Base-by-base conservation (phyloP, 2,888 invertebrate genomes). In the Phengaris arion region DNA sequence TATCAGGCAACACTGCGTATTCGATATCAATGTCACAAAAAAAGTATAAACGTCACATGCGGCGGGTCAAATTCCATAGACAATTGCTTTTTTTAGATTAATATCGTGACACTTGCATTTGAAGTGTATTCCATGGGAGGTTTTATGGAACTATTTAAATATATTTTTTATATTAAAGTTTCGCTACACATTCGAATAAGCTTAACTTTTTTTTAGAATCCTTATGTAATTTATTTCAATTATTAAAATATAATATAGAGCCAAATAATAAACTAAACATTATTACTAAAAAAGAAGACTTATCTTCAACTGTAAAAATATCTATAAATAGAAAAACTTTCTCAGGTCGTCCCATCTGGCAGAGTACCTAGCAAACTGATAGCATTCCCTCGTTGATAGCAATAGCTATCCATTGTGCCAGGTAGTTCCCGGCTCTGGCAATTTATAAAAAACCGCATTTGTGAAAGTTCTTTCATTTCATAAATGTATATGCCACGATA, bases 1-100 rank as follows among this genome's bases (percentile, higher is more conserved):
- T 83, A 82, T 82, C 78, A 80, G 79, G 78, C 77, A 76, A 75
- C 79, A 75, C 69, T 59, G 54, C 54, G 69, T 75, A 54, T 77
- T 76, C 74, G 78, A 76, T 77, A 76, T 77, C 78, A 75, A 76
- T 77, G 77, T 75, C 77, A 74, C 73, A 68, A 76, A 77, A 76
- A 78, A 74, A 74, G 73, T 74, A 74, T 68, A 76, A 75, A 69
- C 45, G 52, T 46, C 55, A 75, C 6, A 74, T 52, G 55, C 46
- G 57, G 45, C 46, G 59, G 51, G 59, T 54, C 15, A 55, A 45
- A 70, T 51, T 70, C 70, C 64, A 64, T 64, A 64, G 35, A 64
- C 35, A 64, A 59, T 52, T 52, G 52, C 12, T 35, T 45, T 64
- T 64, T 35, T 35, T 64, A 22, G 8, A 6, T 64, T 64, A 5